These are phyloP conservation scores for Pseudorhombus dupliciocellatus DNA, from an alignment of 2,113 vertebrate genomes.

Conservation along the genomic window DNA sequence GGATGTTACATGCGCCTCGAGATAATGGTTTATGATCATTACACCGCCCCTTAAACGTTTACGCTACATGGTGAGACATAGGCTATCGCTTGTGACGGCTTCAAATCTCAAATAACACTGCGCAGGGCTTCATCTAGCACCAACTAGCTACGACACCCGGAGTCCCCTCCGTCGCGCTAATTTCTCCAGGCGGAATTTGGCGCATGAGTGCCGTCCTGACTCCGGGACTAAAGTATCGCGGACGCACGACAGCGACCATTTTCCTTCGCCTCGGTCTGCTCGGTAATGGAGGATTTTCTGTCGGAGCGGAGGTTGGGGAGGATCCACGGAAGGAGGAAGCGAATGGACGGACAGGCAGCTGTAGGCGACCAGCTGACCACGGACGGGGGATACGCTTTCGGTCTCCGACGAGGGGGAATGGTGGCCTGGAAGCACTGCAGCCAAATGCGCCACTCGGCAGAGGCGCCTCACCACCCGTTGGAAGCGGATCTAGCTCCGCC, in stretches of 20 bases:
- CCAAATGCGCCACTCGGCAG: slow-evolving; percentile 80
- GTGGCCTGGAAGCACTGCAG: slow-evolving; percentile 78
- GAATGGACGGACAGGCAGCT: slow-evolving; percentile 80
- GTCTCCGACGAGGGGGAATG: slow-evolving; percentile 79
- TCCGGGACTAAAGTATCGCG: slow-evolving; percentile 46
- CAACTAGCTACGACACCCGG: slow-evolving; percentile 58
- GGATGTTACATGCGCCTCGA: slow-evolving; percentile 71
- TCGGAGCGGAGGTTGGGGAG: slow-evolving; percentile 77
- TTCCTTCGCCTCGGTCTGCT: slow-evolving; percentile 44
- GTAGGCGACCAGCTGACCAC: slow-evolving; percentile 86
- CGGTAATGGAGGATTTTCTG: slow-evolving; percentile 78
- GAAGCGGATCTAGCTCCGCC: slow-evolving; percentile 77
- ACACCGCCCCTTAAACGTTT: slow-evolving; percentile 86
- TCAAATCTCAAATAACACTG: slow-evolving; percentile 86
- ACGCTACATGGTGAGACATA: slow-evolving; percentile 83
- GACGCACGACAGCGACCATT: slow-evolving; percentile 68
- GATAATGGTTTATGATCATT: slow-evolving; percentile 83
- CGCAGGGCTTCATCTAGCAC: slow-evolving; percentile 74
- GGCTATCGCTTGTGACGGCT: slow-evolving; percentile 84
- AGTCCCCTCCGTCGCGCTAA: slow-evolving; percentile 59
- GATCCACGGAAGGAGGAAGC: slow-evolving; percentile 83
- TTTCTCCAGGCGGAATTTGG: slow-evolving; percentile 55
- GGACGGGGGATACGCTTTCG: slow-evolving; percentile 83
- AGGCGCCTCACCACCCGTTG: slow-evolving; percentile 77
- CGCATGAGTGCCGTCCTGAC: slow-evolving; percentile 48